Evolutionary conservation across 2,797 vertebrate genomes (phyloP).

Genomic region (Setipinna tenuifilis): DNA sequence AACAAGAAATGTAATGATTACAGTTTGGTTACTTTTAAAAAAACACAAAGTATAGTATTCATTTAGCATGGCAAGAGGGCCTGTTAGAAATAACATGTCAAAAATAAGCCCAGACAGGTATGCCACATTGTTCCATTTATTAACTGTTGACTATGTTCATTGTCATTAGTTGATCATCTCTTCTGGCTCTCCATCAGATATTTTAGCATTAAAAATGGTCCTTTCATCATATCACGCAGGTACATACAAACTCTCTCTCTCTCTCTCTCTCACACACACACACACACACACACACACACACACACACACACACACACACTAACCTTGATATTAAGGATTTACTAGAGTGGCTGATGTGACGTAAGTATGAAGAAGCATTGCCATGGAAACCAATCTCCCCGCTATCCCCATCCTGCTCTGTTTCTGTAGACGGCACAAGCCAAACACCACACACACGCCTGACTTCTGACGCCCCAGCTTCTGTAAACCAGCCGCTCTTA

Average conservation of each 20-base stretch:
- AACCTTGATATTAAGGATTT: constrained; percentile 64
- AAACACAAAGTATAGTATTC: neutral
- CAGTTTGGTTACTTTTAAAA: neutral
- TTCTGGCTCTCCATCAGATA: neutral
- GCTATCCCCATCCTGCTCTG: constrained; percentile 57
- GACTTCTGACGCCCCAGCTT: neutral
- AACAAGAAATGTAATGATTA: neutral
- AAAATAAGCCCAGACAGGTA: neutral
- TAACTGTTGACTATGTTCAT: too few relatives aligned
- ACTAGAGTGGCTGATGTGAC: constrained; percentile 65
- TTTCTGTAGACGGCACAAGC: neutral
- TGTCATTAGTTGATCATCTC: too few relatives aligned
- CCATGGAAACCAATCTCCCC: constrained; percentile 76
- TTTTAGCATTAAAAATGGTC: neutral
- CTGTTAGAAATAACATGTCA: neutral
- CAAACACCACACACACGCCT: neutral
- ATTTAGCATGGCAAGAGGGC: neutral
- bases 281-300: constrained; percentile 4
- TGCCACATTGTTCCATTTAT: too few relatives aligned
- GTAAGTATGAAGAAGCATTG: constrained; percentile 66
- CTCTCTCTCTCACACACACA: too few relatives aligned
- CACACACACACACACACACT: constrained; percentile 34
- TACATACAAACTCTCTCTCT: neutral
- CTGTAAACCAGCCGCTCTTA: neutral
- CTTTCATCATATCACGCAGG: neutral